These are phyloP conservation scores for Dipodomys merriami DNA, from an alignment of 2,113 vertebrate genomes.

Conservation along the genomic window DNA sequence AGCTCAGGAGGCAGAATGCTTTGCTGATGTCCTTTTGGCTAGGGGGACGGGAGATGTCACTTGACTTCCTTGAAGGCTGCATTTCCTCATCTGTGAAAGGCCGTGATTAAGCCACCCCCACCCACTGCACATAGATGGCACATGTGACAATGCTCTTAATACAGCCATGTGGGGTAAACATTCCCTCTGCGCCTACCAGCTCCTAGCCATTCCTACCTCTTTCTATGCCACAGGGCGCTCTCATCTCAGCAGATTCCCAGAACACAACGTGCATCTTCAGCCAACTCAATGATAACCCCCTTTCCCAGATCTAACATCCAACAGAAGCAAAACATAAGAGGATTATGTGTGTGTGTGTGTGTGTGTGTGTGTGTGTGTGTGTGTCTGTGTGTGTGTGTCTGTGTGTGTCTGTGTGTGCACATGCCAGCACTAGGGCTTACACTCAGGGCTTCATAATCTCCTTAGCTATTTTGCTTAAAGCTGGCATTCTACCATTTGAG, in stretches of 20 bases:
- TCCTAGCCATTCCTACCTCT: background rate
- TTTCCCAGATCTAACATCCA: background rate
- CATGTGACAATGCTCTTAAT: background rate
- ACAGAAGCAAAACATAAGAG: background rate
- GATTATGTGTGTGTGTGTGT: background rate
- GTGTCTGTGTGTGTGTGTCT: no score
- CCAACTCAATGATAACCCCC: background rate
- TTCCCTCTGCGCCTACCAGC: background rate
- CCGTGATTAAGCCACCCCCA: background rate
- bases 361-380: no score
- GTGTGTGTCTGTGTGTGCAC: no score
- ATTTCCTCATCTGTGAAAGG: background rate
- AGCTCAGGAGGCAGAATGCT: background rate
- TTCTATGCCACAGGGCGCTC: background rate
- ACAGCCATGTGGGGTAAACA: background rate
- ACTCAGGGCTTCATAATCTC: no score
- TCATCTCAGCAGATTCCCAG: background rate
- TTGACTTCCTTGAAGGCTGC: background rate
- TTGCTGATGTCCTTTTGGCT: background rate
- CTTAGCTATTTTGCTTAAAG: no score
- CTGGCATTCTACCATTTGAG: no score
- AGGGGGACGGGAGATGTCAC: background rate
- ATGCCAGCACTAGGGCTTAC: no score
- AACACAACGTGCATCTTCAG: background rate
- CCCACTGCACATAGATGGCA: background rate